Conservation (phyloP, 2,113 vertebrate species). For the Ariopsis seemanni region DNA sequence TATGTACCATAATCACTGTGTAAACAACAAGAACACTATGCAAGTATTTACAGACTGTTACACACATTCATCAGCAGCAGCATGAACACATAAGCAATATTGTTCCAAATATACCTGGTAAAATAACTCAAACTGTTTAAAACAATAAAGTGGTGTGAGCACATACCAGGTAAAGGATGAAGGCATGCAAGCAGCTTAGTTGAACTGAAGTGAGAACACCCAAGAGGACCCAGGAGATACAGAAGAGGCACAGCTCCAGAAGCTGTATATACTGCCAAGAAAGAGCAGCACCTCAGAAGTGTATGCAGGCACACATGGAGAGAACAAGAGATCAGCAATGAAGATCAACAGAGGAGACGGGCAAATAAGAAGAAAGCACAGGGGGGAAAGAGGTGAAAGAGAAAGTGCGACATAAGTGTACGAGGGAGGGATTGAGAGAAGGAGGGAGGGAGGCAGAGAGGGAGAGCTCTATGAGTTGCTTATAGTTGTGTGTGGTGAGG, state of each 20-base stretch:
- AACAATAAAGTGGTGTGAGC: background rate
- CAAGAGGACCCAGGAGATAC: slow-evolving; percentile 86
- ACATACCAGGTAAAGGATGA: slow-evolving; percentile 90
- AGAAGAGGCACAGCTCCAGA: slow-evolving; percentile 77
- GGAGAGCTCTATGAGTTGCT: slow-evolving; percentile 33
- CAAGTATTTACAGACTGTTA: background rate
- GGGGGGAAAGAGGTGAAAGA: background rate
- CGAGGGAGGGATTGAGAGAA: background rate
- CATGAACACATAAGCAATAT: background rate
- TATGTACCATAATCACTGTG: background rate
- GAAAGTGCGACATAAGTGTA: slow-evolving; percentile 9
- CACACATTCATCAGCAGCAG: background rate
- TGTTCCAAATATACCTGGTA: background rate
- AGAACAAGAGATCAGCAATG: slow-evolving; percentile 25
- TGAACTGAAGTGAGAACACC: slow-evolving; percentile 87
- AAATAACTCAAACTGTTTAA: background rate
- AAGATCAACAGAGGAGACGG: slow-evolving; percentile 26
- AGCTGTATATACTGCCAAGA: slow-evolving; percentile 37
- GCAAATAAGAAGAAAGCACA: slow-evolving; percentile 1
- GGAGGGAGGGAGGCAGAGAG: slow-evolving; percentile 12
- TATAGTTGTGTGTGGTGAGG: slow-evolving; percentile 35
- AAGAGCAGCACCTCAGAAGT: slow-evolving; percentile 63
- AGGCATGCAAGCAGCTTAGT: slow-evolving; percentile 86
- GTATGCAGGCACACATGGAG: slow-evolving; percentile 10
- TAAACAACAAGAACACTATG: background rate